Conservation (phyloP, 2,888 invertebrate genomes). For the Osmoderma eremita region DNA sequence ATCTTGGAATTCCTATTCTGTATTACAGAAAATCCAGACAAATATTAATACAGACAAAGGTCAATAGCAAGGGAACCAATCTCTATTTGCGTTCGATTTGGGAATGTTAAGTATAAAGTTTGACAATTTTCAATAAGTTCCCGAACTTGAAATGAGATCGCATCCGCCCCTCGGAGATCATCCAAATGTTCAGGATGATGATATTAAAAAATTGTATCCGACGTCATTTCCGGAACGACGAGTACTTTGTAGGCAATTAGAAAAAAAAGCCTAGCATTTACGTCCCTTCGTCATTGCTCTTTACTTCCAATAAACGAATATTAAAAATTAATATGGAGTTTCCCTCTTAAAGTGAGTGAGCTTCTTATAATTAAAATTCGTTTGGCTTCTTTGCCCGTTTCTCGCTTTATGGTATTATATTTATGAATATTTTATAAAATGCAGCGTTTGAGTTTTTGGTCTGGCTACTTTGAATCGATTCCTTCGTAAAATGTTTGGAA, state of each 20-base stretch:
- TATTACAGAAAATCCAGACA: background rate
- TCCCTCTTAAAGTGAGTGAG: conserved; percentile 21
- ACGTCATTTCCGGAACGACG: conserved; percentile 8
- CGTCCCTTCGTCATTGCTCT: background rate
- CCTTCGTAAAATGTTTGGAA: conserved; percentile 5
- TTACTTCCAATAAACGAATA: conserved; percentile 18
- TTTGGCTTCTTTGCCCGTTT: background rate
- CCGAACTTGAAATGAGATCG: background rate
- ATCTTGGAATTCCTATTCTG: background rate
- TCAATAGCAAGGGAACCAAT: conserved; percentile 3
- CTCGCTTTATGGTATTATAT: conserved; percentile 15
- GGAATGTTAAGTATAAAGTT: conserved; percentile 6
- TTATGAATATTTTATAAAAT: conserved; percentile 16
- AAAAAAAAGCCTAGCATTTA: background rate
- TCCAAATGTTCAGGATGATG: background rate
- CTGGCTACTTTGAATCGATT: background rate
- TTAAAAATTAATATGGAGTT: conserved; percentile 35
- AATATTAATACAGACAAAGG: background rate
- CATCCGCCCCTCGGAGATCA: background rate
- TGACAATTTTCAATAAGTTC: background rate
- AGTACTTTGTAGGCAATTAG: conserved; percentile 6
- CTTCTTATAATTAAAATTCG: conserved; percentile 32
- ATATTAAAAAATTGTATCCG: conserved; percentile 19
- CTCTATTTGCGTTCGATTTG: conserved; percentile 24
- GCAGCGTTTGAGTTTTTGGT: background rate